These are phyloP conservation scores for Drosophila seclusa DNA, from an alignment of 2,888 invertebrate genomes.

Conservation along the genomic window DNA sequence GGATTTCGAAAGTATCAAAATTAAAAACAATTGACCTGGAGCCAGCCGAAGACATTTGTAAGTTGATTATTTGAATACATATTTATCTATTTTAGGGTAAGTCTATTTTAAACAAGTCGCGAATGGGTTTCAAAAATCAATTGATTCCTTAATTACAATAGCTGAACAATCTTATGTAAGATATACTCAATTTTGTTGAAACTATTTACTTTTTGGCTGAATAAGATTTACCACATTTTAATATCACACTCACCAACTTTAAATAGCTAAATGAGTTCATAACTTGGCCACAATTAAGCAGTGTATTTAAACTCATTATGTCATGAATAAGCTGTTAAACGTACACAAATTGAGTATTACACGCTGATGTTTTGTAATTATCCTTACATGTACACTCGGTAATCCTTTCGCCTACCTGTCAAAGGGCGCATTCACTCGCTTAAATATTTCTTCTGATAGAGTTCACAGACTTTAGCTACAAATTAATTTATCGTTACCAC, in stretches of 20 bases:
- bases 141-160: background rate
- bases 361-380: background rate
- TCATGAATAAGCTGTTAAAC: background rate
- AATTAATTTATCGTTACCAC: conserved; percentile 71
- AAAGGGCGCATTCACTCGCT: conserved; percentile 20
- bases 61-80: background rate
- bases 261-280: too few relatives aligned
- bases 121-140: background rate
- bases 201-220: too few relatives aligned
- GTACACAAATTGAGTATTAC: background rate
- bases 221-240: background rate
- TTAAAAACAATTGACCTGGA: too few relatives aligned
- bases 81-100: background rate
- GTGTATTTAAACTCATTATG: background rate
- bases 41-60: background rate
- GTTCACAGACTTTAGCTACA: conserved; percentile 26
- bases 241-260: background rate
- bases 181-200: fast-evolving
- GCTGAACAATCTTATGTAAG: background rate
- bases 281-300: background rate
- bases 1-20: background rate
- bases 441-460: conserved; percentile 23
- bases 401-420: conserved; percentile 16
- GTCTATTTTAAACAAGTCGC: background rate
- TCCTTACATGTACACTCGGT: background rate